phyloP scores from a whole-genome alignment of 2,888 invertebrate species.

The Dexiosoma caninum region DNA sequence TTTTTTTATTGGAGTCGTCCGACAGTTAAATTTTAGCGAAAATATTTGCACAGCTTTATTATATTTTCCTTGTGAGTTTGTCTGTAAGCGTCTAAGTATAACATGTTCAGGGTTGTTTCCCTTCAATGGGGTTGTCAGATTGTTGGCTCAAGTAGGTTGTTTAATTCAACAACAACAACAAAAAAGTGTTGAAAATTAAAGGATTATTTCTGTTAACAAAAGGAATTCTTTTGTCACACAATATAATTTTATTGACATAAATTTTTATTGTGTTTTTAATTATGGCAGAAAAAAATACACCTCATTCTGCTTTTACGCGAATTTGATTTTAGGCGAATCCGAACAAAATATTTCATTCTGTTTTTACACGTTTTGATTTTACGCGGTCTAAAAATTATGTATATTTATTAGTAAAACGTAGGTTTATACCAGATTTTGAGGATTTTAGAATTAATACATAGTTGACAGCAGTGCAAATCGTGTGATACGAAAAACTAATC shows the following conservation, averaged over 20 bases:
- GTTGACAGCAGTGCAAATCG: no score
- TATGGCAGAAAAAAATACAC: no score
- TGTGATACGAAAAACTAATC: no score
- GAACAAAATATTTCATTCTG: no score
- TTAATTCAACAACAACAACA: neutral
- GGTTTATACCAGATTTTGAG: no score
- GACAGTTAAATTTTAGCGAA: neutral
- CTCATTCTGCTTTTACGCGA: no score
- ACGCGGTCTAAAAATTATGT: no score
- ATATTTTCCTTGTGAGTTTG: neutral
- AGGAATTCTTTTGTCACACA: conserved; percentile 25
- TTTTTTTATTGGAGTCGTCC: neutral
- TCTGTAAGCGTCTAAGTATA: neutral
- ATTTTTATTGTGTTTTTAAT: neutral
- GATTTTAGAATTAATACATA: no score
- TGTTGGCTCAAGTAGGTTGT: conserved; percentile 48
- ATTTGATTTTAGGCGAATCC: no score
- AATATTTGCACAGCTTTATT: neutral
- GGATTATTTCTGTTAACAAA: conserved; percentile 43
- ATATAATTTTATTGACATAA: neutral
- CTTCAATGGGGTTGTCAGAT: conserved; percentile 38
- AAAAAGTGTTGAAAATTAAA: conserved; percentile 45
- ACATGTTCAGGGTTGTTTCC: conserved; percentile 34
- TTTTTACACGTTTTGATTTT: no score
- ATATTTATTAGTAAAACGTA: no score